Conservation (phyloP, 2,888 invertebrate genomes). For the Zaprionus lineosus region DNA sequence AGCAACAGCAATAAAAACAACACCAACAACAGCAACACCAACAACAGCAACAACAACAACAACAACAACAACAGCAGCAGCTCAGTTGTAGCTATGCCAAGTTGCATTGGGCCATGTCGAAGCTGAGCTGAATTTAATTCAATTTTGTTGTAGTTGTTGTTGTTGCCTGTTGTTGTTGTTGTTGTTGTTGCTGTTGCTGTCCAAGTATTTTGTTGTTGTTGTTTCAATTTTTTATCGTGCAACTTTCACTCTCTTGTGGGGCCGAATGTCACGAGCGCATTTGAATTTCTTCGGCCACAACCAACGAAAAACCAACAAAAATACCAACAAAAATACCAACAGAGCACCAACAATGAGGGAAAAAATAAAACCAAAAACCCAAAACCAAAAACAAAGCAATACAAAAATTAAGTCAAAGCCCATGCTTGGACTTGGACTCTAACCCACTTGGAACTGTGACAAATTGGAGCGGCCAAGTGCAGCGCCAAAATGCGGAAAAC, state of each 20-base stretch:
- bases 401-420: too few relatives aligned
- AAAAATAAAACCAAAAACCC: too few relatives aligned
- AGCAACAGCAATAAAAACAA: background rate
- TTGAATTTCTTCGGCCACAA: constrained; percentile 55
- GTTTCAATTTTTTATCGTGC: constrained; percentile 58
- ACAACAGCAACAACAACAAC: constrained; percentile 14
- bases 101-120: constrained; percentile 73
- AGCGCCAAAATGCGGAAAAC: constrained; percentile 68
- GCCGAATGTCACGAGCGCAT: constrained; percentile 66
- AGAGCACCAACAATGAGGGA: too few relatives aligned
- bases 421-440: constrained; percentile 45
- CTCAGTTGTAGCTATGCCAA: constrained; percentile 39
- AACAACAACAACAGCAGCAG: constrained; percentile 13
- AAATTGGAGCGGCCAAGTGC: constrained; percentile 72
- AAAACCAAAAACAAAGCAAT: too few relatives aligned
- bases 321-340: too few relatives aligned
- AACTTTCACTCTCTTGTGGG: constrained; percentile 75
- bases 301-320: too few relatives aligned
- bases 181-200: constrained; percentile 16
- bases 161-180: constrained; percentile 23
- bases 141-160: constrained; percentile 31
- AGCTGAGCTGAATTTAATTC: constrained; percentile 73
- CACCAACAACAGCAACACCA: background rate
- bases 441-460: constrained; percentile 58
- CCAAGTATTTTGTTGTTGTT: too few relatives aligned